phyloP scores from a whole-genome alignment of 2,888 invertebrate genomes.

The Nomada fabriciana region DNA sequence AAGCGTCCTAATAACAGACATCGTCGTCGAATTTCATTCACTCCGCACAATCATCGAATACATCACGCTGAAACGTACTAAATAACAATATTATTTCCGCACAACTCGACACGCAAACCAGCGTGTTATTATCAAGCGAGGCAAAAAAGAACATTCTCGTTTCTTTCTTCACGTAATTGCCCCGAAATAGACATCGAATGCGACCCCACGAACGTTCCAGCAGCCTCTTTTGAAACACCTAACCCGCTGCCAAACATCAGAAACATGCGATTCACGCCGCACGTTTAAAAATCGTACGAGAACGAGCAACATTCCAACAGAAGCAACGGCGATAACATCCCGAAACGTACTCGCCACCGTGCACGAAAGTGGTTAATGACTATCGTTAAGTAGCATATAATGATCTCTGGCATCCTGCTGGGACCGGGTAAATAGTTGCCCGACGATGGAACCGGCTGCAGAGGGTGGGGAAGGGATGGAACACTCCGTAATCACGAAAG shows the following conservation, averaged over 20 bases:
- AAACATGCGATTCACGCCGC: slow-evolving; percentile 4
- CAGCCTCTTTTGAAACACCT: neutral
- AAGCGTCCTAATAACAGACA: too few relatives aligned
- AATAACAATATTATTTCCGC: too few relatives aligned
- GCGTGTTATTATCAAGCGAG: too few relatives aligned
- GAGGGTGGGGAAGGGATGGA: neutral
- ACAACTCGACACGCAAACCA: too few relatives aligned
- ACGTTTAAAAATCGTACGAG: neutral
- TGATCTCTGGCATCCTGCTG: slow-evolving; percentile 59
- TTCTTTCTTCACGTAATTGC: neutral
- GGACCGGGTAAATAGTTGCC: slow-evolving; percentile 39
- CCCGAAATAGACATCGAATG: neutral
- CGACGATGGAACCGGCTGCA: neutral
- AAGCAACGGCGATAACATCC: slow-evolving; percentile 34
- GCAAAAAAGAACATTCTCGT: too few relatives aligned
- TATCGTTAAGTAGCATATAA: slow-evolving; percentile 52
- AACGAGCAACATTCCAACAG: slow-evolving; percentile 26
- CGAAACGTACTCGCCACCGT: slow-evolving; percentile 51
- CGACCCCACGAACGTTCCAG: neutral
- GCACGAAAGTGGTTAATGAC: slow-evolving; percentile 56
- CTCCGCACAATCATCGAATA: too few relatives aligned
- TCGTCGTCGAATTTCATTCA: too few relatives aligned
- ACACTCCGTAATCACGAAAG: slow-evolving; percentile 30
- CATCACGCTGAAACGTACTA: too few relatives aligned
- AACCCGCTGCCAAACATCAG: neutral